Evolutionary conservation across 2,113 vertebrate genomes (phyloP).

Genomic region (Hippocampus mohnikei): DNA sequence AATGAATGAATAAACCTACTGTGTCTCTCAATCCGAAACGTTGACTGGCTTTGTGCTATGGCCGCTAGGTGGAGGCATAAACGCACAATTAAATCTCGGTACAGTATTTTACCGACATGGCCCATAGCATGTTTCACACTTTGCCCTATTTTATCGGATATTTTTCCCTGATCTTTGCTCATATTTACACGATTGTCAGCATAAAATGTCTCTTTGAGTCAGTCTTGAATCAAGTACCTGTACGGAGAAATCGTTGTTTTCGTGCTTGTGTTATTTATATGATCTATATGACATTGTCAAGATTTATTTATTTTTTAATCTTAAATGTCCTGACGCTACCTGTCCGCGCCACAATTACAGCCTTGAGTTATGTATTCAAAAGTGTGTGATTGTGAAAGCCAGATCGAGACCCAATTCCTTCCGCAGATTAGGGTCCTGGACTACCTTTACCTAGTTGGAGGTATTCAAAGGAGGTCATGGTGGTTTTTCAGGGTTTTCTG

Average conservation of each 20-base stretch:
- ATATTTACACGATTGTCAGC: slow-evolving; percentile 25
- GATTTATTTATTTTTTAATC: neutral
- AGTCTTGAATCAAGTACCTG: neutral
- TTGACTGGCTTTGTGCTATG: neutral
- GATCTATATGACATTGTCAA: neutral
- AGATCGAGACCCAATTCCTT: slow-evolving; percentile 21
- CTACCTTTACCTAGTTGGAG: slow-evolving; percentile 14
- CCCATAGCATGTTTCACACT: slow-evolving; percentile 21
- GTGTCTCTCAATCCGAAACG: neutral
- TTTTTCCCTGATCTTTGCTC: slow-evolving; percentile 15
- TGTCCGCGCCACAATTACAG: neutral
- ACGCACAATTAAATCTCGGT: neutral
- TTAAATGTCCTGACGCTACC: neutral
- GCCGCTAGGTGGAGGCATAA: slow-evolving; percentile 39
- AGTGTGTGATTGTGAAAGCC: slow-evolving; percentile 19
- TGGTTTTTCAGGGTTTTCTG: slow-evolving; percentile 43
- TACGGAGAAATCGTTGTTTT: neutral
- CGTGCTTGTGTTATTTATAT: neutral
- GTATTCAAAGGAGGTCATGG: slow-evolving; percentile 14
- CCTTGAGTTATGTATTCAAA: neutral
- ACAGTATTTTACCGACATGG: neutral
- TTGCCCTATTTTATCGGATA: slow-evolving; percentile 15
- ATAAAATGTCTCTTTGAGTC: neutral
- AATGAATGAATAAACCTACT: neutral
- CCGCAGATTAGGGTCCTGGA: slow-evolving; percentile 21